phyloP scores from a whole-genome alignment of 2,113 vertebrate species.

The Halichoeres trimaculatus region DNA sequence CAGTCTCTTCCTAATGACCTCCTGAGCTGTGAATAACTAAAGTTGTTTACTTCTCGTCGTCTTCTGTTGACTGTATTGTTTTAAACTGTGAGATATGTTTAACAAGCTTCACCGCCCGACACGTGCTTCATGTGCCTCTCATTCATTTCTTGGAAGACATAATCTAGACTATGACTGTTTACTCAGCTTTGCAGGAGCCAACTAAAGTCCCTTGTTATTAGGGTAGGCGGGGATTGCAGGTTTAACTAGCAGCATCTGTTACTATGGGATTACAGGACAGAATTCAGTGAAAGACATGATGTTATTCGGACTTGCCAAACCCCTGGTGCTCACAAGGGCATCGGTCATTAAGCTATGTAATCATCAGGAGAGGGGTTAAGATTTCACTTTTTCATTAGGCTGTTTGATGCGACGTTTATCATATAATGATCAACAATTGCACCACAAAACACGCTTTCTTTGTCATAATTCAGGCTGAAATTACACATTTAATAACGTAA shows the following conservation, averaged over 20 bases:
- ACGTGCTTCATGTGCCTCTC: slow-evolving; percentile 24
- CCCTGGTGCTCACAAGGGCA: slow-evolving; percentile 35
- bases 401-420: not conserved
- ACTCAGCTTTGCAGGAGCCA: slow-evolving; percentile 36
- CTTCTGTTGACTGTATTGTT: slow-evolving; percentile 34
- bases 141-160: slow-evolving; percentile 45
- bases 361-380: slow-evolving; percentile 8
- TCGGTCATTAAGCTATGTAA: slow-evolving; percentile 40
- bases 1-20: too few relatives aligned
- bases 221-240: slow-evolving; percentile 59
- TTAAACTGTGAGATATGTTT: slow-evolving; percentile 46
- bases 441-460: not conserved
- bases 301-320: slow-evolving; percentile 48
- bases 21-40: not conserved
- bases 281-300: slow-evolving; percentile 74
- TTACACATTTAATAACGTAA: not conserved
- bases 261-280: slow-evolving; percentile 75
- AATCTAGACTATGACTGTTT: slow-evolving; percentile 53
- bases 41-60: slow-evolving; percentile 6
- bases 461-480: not conserved
- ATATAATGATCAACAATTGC: not conserved
- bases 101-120: slow-evolving; percentile 38
- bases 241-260: slow-evolving; percentile 81
- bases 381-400: slow-evolving; percentile 56
- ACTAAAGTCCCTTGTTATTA: slow-evolving; percentile 68